These are phyloP conservation scores for Drosophila nebulosa DNA, from an alignment of 1,140 invertebrate genomes.

Conservation along the genomic window DNA sequence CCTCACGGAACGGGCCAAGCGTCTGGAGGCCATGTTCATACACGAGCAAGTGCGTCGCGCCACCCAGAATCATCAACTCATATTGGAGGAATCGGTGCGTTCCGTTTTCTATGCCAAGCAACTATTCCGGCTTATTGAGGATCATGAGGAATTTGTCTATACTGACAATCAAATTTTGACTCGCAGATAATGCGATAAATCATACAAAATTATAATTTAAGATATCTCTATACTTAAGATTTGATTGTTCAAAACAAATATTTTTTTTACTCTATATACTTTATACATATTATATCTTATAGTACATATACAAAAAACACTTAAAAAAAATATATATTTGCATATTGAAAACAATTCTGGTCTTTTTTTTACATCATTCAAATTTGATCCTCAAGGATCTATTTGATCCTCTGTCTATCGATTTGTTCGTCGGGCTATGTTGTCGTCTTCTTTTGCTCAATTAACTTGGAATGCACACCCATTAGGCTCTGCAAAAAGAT, in stretches of 20 bases:
- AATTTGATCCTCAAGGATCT: background rate
- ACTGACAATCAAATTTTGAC: slow-evolving; percentile 41
- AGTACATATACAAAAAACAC: background rate
- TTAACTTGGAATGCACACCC: slow-evolving; percentile 72
- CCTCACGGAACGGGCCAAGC: slow-evolving; percentile 48
- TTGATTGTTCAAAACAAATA: background rate
- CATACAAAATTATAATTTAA: background rate
- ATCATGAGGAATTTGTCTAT: slow-evolving; percentile 56
- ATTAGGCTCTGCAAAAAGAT: slow-evolving; percentile 63
- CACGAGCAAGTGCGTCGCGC: slow-evolving; percentile 54
- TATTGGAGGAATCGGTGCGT: slow-evolving; percentile 67
- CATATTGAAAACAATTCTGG: background rate
- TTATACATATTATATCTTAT: background rate
- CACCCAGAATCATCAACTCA: slow-evolving; percentile 44
- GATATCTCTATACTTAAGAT: background rate
- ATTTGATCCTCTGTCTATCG: background rate
- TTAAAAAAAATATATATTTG: background rate
- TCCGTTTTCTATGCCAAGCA: slow-evolving; percentile 67
- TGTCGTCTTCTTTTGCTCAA: slow-evolving; percentile 55
- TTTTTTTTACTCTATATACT: background rate
- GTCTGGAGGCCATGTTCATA: slow-evolving; percentile 53
- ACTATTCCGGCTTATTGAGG: slow-evolving; percentile 51
- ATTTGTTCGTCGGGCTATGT: background rate
- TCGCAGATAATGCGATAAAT: background rate
- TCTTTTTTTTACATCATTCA: background rate